Conservation (phyloP, 2,888 invertebrate genomes). For the Gerosis bhagava region DNA sequence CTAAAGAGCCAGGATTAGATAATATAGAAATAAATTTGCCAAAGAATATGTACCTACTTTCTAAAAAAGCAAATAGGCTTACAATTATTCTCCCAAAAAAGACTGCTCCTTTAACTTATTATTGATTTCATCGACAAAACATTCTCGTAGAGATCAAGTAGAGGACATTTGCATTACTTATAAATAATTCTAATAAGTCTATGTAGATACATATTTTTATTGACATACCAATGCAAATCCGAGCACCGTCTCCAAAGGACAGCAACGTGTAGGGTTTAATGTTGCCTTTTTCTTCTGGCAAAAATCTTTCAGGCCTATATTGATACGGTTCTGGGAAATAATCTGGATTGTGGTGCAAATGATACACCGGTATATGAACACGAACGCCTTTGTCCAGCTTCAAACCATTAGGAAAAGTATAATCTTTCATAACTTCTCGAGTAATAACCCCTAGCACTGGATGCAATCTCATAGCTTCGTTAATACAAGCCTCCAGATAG, state of each 20-base stretch:
- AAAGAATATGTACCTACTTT: too few species aligned
- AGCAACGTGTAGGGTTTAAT: constrained; percentile 47
- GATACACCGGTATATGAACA: constrained; percentile 50
- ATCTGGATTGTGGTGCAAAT: constrained; percentile 46
- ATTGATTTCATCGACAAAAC: too few species aligned
- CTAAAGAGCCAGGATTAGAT: too few species aligned
- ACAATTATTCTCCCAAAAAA: too few species aligned
- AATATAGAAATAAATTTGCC: too few species aligned
- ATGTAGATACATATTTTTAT: too few species aligned
- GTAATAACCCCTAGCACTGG: constrained; percentile 45
- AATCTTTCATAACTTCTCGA: constrained; percentile 48
- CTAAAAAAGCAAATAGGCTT: too few species aligned
- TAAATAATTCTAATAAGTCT: too few species aligned
- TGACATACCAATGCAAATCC: constrained; percentile 57
- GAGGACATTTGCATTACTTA: too few species aligned
- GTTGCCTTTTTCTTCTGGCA: constrained; percentile 40
- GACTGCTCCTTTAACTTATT: too few species aligned
- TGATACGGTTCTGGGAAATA: constrained; percentile 48
- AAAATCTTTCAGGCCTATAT: constrained; percentile 51
- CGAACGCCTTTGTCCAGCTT: constrained; percentile 45
- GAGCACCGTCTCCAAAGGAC: constrained; percentile 54
- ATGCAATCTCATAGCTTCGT: constrained; percentile 50
- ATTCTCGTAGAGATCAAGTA: too few species aligned
- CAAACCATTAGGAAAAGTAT: constrained; percentile 48
- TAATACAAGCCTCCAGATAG: constrained; percentile 49